Evolutionary conservation across 1,140 invertebrate genomes (phyloP), one percentile per base, ranked within the genome.

Genomic region (Neotoxoptera formosana): DNA sequence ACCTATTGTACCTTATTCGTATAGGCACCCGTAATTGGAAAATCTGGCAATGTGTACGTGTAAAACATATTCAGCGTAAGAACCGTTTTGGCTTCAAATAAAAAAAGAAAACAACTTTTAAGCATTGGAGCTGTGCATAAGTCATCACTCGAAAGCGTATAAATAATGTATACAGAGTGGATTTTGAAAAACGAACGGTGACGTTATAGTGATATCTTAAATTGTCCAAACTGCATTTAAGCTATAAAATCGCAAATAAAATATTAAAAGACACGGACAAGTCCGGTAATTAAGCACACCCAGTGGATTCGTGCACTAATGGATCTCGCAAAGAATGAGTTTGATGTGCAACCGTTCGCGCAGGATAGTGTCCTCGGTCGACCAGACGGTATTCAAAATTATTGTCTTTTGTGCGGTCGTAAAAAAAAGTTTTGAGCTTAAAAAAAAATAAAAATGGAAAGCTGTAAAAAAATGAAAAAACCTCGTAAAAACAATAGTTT

Each of bases 391-490:
- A 41, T 47, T 87, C 84, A 30, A 47, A 87, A 87, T 87, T 87
- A 47, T 47, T 47, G 84, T 87, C 45, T 47, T 87, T 87, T 30
- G 30, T 45, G 45, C 45, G 84, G 84, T 87, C 84, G 84, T 87
- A 87, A 87, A 87, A 47, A 21, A 41, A 87, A 87, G 45, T 87
- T 87, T 48, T 30, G 45, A 87, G 45, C 84, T 87, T 45, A 45
- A 87, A 87, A 87, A 87, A 87, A 87, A 47, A 87, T 87, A 87
- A 87, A 87, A 87, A 87, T 30, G 21, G 83, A 23, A 45, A 45
- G 45, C 84, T 8, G 84, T 87, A 87, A 87, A 87, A 41, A 87
- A n/a, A 47, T 45, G 45, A 47, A 87, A 51, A 87, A 87, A 87
- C 34, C 84, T 90, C 88, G 48, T 90, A 90, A 90, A 90, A 90